phyloP scores from a whole-genome alignment of 2,888 invertebrate species.

The Leucophenga montana region DNA sequence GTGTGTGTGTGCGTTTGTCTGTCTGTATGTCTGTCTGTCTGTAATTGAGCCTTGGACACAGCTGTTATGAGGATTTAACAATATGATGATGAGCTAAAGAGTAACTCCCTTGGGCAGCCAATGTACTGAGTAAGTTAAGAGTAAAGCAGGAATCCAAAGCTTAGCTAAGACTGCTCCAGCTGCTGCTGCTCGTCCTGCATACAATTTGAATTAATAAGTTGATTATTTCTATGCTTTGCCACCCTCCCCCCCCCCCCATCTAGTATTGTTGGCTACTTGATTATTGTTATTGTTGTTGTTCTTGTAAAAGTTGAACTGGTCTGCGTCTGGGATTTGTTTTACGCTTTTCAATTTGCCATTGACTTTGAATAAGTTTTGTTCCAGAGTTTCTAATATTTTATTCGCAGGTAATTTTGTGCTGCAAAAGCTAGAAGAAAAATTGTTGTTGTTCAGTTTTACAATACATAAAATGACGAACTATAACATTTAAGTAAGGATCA shows the following conservation, averaged over 20 bases:
- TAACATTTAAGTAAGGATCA: too few species aligned
- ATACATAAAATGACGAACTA: too few species aligned
- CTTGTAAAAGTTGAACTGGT: too few species aligned
- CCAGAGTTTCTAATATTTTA: too few species aligned
- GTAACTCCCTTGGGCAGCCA: constrained; percentile 12
- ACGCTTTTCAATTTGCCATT: constrained; percentile 56
- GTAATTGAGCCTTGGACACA: constrained; percentile 53
- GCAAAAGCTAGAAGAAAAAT: too few species aligned
- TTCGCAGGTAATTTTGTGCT: too few species aligned
- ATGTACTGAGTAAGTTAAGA: not conserved
- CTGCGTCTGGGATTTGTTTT: constrained; percentile 53
- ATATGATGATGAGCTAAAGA: constrained; percentile 50
- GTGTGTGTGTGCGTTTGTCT: constrained; percentile 7
- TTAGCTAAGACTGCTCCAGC: constrained; percentile 27
- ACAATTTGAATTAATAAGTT: constrained; percentile 60
- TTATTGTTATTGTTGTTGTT: too few species aligned
- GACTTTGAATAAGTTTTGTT: too few species aligned
- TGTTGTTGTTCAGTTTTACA: too few species aligned
- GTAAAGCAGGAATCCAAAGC: not conserved
- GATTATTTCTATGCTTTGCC: constrained; percentile 47
- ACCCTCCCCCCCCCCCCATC: too few species aligned
- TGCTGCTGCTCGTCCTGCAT: constrained; percentile 39
- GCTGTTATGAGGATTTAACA: constrained; percentile 52
- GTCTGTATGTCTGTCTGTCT: constrained; percentile 35
- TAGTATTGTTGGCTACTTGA: too few species aligned